Percentiles rank a stretch among this genome's conserved stretches.
Evolutionary conservation across 2,888 invertebrate genomes (phyloP).

Genomic region (Rhopalosiphum nymphaeae): DNA sequence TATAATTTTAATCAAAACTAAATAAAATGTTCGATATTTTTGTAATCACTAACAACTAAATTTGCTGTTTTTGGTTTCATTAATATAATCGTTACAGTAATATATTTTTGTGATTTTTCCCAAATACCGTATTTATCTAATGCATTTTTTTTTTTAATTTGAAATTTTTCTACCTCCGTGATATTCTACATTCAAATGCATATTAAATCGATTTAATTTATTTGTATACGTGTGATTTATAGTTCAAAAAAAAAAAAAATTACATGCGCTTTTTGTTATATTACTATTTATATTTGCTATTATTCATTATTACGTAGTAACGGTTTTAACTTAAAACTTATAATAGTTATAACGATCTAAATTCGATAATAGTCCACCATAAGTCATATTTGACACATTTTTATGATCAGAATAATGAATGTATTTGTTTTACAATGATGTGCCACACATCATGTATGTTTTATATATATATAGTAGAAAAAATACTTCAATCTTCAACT

Average conservation of each 20-base stretch:
- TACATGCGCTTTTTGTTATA: background rate
- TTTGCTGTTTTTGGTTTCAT: too few species aligned
- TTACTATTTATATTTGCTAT: background rate
- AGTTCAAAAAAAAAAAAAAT: background rate
- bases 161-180: background rate
- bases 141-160: background rate
- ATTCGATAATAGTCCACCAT: background rate
- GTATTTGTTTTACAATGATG: background rate
- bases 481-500: background rate
- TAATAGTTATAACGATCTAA: background rate
- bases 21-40: too few species aligned
- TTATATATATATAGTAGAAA: background rate
- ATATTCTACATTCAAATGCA: background rate
- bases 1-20: too few species aligned
- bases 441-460: too few species aligned
- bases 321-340: background rate
- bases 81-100: too few species aligned
- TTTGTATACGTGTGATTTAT: background rate
- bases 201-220: background rate
- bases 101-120: too few species aligned
- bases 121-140: background rate
- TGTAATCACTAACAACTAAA: too few species aligned
- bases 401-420: background rate
- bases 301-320: background rate
- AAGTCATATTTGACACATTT: background rate